Base-by-base conservation (phyloP, 1,140 invertebrate genomes). In the Pseudobourletiella spinata region DNA sequence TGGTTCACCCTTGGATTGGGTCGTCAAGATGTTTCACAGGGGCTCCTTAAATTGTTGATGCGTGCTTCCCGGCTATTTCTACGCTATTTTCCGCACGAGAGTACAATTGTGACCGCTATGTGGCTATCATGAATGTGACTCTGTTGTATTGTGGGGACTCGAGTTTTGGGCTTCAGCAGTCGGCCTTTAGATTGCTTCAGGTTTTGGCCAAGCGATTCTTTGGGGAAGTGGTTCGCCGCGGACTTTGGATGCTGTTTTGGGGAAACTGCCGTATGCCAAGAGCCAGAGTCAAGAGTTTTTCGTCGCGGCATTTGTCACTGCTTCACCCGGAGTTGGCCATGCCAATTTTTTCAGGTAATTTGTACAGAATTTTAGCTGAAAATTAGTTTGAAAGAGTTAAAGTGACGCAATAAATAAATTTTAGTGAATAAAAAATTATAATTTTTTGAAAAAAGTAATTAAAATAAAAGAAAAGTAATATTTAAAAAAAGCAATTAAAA, bases 41-140 rank as follows among this genome's bases (percentile, higher is more conserved):
- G 2, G 76, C 83, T 3, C 83, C 87, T 11, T 82, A 88, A 63
- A 91, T 98, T 22, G 92, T 93, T 6, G 93, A 97, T 75, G 89
- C 90, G 1, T 98, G 95, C 73, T 98, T 98, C 74, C 82, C 91
- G 71, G 91, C 95, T 8, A 79, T 99, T 16, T 91, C 93, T 22
- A 89, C 92, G 16, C 91, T 98, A 65, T 99, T 98, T 75, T 95
- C 91, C 73, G 89, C 91, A 28, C 87, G 89, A 70, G 96, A 98
- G 76, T 98, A 98, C 80, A 95, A 95, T 11, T 98, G 95, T 77
- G 95, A 99, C 76, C 91, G 95, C 78, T 95, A 95, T 75, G 95
- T 94, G 26, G 92, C 94, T 14, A 91, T 99, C 70, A 92, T 99
- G 71, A 98, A 96, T 73, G 89, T 98, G 6, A 95, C 95, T 0